These are phyloP conservation scores for Mylabris phalerata DNA, from an alignment of 1,140 invertebrate species.

Conservation along the genomic window DNA sequence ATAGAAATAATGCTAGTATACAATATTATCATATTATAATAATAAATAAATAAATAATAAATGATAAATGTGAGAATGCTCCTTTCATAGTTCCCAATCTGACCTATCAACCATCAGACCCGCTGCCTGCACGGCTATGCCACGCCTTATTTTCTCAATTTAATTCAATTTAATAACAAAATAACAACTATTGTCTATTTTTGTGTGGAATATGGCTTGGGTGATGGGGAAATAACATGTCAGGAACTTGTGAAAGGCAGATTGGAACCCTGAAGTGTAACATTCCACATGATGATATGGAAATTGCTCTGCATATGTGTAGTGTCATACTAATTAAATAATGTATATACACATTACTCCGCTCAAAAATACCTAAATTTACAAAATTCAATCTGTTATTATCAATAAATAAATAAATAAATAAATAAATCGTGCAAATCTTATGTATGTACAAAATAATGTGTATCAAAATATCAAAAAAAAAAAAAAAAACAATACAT, in stretches of 20 bases:
- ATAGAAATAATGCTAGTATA: slow-evolving; percentile 4
- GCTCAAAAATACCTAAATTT: not conserved
- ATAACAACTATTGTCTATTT: slow-evolving; percentile 1
- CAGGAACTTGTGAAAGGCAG: slow-evolving; percentile 43
- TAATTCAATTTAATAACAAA: not conserved
- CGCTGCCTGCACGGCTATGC: slow-evolving; percentile 20
- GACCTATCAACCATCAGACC: slow-evolving; percentile 32
- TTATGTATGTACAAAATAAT: too few species aligned
- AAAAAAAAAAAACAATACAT: too few species aligned
- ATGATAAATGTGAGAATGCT: slow-evolving; percentile 58
- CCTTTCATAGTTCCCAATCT: slow-evolving; percentile 46
- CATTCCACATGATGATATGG: slow-evolving; percentile 47
- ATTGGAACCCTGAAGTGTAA: slow-evolving; percentile 56
- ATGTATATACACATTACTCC: slow-evolving; percentile 26
- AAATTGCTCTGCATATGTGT: not conserved
- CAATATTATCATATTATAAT: slow-evolving; percentile 35
- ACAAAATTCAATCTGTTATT: too few species aligned
- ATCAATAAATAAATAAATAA: too few species aligned
- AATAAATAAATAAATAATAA: slow-evolving; percentile 39
- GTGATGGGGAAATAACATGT: slow-evolving; percentile 14
- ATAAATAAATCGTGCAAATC: too few species aligned
- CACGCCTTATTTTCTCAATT: slow-evolving; percentile 3
- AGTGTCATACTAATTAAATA: slow-evolving; percentile 13
- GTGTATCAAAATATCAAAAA: too few species aligned
- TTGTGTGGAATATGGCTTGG: slow-evolving; percentile 34